Evolutionary conservation across 2,113 vertebrate genomes (phyloP), one percentile per base, ranked within the genome.

Genomic region (Tympanuchus pallidicinctus): DNA sequence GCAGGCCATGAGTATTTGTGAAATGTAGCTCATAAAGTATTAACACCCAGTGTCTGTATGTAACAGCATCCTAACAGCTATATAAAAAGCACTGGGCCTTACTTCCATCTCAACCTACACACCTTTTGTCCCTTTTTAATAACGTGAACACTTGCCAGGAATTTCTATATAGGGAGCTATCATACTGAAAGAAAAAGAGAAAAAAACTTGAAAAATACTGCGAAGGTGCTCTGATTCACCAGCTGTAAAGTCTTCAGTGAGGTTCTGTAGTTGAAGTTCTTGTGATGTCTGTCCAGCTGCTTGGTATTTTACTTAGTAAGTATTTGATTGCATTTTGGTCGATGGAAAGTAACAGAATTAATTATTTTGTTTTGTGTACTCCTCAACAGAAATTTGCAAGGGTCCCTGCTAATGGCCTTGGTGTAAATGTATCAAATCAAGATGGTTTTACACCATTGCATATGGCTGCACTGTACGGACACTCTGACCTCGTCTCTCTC

Each of bases 401-500:
- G 90, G 36, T 97, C 61, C 98, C 98, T 72, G 65, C 96, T 19
- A 98, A 91, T 4, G 97, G 98, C 6, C 98, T 99, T 3, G 88
- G 98, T 13, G 98, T 99, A 6, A 99, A 99, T 59, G 98, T 98
- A 88, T 98, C 97, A 3, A 98, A 98, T 65, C 95, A 86, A 3
- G 98, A 99, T 0, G 99, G 98, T 17, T 97, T 98, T 77, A 98
- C 98, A 1, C 98, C 99, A 0, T 95, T 99, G 36, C 99, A 99
- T 3, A 93, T 99, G 10, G 98, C 99, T 0, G 98, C 99, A 0
- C 96, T 99, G 57, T 98, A 99, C 0, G 99, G 99, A 2, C 98
- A 97, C 80, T 40, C 83, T 0, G 82, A 96, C 13, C 97, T 99
- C 4, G 91, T 98, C 1, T 60, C 94, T 36, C 98, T 99, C 66